Conservation (phyloP, 2,888 invertebrate species). For the Suillia variegata region DNA sequence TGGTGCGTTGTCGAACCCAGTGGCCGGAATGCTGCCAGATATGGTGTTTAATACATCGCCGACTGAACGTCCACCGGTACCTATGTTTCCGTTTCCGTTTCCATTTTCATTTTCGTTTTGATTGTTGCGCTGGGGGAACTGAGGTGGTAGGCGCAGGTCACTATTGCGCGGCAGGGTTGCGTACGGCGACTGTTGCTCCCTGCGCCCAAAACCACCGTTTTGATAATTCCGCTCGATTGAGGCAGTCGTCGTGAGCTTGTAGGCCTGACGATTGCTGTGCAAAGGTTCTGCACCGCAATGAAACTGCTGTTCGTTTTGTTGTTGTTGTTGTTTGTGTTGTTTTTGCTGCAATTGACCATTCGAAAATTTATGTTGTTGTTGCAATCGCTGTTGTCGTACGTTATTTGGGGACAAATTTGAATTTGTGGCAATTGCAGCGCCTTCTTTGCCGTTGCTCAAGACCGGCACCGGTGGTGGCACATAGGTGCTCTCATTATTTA, state of each 20-base stretch:
- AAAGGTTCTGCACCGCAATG: slow-evolving; percentile 20
- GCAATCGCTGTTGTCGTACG: background rate
- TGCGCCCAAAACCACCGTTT: slow-evolving; percentile 29
- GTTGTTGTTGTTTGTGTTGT: slow-evolving; percentile 27
- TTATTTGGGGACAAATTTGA: slow-evolving; percentile 17
- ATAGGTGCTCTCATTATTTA: slow-evolving; percentile 39
- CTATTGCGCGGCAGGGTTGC: slow-evolving; percentile 45
- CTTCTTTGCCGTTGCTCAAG: no score
- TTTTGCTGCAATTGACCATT: slow-evolving; percentile 29
- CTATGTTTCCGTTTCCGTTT: slow-evolving; percentile 24
- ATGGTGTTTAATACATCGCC: slow-evolving; percentile 52
- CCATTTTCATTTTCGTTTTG: background rate
- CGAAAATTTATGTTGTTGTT: no score
- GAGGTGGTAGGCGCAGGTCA: slow-evolving; percentile 12
- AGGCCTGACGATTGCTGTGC: slow-evolving; percentile 29
- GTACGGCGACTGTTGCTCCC: slow-evolving; percentile 41
- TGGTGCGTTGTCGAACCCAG: slow-evolving; percentile 29
- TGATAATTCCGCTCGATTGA: slow-evolving; percentile 48
- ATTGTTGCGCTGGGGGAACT: slow-evolving; percentile 5
- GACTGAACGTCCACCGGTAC: background rate
- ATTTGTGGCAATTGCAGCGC: slow-evolving; percentile 17
- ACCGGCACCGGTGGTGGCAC: slow-evolving; percentile 9
- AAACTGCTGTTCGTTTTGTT: slow-evolving; percentile 18
- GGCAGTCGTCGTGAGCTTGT: slow-evolving; percentile 46
- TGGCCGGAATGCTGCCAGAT: slow-evolving; percentile 54